phyloP scores from a whole-genome alignment of 2,797 vertebrate species.

The Geotria australis region DNA sequence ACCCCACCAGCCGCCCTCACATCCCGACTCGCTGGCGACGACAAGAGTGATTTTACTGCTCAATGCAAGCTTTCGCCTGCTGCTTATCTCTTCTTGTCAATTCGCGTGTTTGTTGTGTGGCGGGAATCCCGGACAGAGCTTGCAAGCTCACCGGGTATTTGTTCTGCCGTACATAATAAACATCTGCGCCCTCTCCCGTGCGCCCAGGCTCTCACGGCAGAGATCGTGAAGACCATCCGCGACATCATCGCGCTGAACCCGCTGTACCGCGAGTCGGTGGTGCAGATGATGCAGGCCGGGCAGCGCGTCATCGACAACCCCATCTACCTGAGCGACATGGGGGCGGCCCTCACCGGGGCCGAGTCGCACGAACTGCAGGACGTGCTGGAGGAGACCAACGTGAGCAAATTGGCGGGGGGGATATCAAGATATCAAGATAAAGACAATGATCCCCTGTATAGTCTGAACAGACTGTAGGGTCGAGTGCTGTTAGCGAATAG shows the following conservation, averaged over 20 bases:
- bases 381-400: slow-evolving; percentile 63
- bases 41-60: too few species aligned
- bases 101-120: too few species aligned
- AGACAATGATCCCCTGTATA: too few species aligned
- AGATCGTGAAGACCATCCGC: slow-evolving; percentile 93
- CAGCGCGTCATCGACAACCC: slow-evolving; percentile 94
- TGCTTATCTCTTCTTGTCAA: neutral
- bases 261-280: slow-evolving; percentile 76
- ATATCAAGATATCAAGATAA: too few species aligned
- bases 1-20: too few species aligned
- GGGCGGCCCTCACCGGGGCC: slow-evolving; percentile 66
- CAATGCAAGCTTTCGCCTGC: neutral
- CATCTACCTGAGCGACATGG: slow-evolving; percentile 95
- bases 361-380: slow-evolving; percentile 81
- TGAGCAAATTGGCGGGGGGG: too few species aligned
- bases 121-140: neutral
- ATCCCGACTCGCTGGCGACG: too few species aligned
- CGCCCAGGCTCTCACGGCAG: slow-evolving; percentile 52
- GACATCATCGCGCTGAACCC: slow-evolving; percentile 94
- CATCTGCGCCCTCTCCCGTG: too few species aligned
- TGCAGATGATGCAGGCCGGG: slow-evolving; percentile 98
- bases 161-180: neutral
- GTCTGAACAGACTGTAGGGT: too few species aligned
- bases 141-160: neutral
- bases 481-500: too few species aligned